Conservation (phyloP, 2,113 vertebrate species). For the Podiceps cristatus region DNA sequence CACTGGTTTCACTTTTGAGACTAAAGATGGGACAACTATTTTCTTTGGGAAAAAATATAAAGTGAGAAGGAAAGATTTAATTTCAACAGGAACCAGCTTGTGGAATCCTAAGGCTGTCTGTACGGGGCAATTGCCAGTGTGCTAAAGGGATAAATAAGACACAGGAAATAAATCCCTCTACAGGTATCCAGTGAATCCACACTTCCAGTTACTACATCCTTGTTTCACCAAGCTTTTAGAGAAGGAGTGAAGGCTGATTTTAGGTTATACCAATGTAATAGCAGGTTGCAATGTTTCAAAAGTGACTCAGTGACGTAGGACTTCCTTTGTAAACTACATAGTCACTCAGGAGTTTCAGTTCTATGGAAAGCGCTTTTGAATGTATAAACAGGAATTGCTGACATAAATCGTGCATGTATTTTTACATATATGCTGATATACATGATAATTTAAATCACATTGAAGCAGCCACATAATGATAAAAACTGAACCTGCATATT, state of each 20-base stretch:
- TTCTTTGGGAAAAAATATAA: neutral
- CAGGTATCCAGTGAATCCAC: neutral
- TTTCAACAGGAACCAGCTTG: neutral
- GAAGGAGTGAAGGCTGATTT: neutral
- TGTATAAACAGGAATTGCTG: neutral
- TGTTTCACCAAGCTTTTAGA: neutral
- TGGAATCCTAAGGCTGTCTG: neutral
- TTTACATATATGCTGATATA: neutral
- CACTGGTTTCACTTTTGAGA: neutral
- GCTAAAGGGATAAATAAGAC: neutral
- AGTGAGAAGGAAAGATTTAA: neutral
- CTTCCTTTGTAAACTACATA: neutral
- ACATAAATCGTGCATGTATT: neutral
- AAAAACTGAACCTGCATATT: neutral
- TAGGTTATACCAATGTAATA: neutral
- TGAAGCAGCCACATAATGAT: neutral
- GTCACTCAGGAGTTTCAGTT: neutral
- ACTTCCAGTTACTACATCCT: neutral
- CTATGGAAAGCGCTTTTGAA: neutral
- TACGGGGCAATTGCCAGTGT: neutral
- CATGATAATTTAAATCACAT: neutral
- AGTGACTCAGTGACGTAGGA: neutral
- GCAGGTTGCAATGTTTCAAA: neutral
- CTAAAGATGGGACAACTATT: neutral
- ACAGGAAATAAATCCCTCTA: neutral